Percentiles rank a stretch among this genome's conserved stretches.
Evolutionary conservation across 2,113 vertebrate species (phyloP).

Genomic region (Alaudala cheleensis): DNA sequence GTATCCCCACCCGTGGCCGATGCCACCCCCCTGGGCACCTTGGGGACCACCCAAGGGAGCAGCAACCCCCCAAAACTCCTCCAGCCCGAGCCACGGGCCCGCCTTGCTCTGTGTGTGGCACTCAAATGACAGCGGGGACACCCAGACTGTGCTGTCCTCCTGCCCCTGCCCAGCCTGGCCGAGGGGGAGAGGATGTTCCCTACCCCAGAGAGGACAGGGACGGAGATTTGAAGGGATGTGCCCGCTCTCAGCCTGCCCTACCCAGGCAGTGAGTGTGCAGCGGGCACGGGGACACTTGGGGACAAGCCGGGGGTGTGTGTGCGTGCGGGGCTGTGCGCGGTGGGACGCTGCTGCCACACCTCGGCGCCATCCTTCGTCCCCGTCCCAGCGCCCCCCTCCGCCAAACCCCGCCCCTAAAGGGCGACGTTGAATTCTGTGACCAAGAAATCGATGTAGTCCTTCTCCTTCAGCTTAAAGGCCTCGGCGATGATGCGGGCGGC

Average conservation of each 20-base stretch:
- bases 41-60: neutral
- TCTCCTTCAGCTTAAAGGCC: conserved; percentile 96
- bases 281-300: neutral
- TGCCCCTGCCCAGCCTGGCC: neutral
- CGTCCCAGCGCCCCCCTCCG: rapidly evolving
- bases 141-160: neutral
- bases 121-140: conserved; percentile 24
- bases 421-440: conserved; percentile 97
- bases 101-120: conserved; percentile 44
- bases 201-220: neutral
- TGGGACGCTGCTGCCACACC: neutral
- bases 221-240: neutral
- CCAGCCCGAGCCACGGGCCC: neutral
- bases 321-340: neutral
- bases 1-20: neutral
- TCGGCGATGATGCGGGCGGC: conserved; percentile 93
- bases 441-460: conserved; percentile 91
- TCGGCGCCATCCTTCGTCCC: neutral
- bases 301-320: neutral
- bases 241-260: neutral
- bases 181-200: neutral
- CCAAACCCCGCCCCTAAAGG: conserved; percentile 73
- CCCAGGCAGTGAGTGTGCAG: neutral
- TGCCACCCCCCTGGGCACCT: neutral
- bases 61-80: rapidly evolving